Percentiles rank a stretch among this genome's conserved stretches.
These are phyloP conservation scores for Cyrtonyx montezumae DNA, from an alignment of 2,113 vertebrate genomes.

Conservation along the genomic window DNA sequence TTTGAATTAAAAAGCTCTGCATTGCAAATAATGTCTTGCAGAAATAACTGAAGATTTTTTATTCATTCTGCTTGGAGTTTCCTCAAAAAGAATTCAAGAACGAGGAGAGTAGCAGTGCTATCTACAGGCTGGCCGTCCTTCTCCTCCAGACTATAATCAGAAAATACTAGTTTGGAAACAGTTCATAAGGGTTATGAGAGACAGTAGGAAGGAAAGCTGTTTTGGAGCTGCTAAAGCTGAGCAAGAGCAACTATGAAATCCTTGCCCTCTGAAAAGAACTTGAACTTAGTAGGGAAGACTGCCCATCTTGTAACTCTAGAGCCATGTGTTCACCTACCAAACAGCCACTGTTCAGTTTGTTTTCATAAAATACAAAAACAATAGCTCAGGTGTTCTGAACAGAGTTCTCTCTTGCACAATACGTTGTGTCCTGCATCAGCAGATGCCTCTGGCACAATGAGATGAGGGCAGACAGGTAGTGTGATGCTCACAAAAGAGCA, in stretches of 20 bases:
- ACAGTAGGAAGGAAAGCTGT: neutral
- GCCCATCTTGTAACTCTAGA: neutral
- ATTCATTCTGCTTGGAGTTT: neutral
- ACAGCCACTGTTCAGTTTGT: neutral
- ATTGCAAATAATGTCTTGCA: neutral
- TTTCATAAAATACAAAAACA: neutral
- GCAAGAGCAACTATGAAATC: neutral
- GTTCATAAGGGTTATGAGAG: neutral
- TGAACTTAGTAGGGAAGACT: neutral
- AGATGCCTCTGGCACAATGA: neutral
- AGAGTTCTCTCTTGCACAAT: neutral
- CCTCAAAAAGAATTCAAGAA: neutral
- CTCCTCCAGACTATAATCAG: neutral
- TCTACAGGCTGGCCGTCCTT: neutral
- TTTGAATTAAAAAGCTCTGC: neutral
- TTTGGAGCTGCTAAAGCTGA: neutral
- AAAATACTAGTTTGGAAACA: neutral
- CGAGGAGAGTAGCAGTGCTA: neutral
- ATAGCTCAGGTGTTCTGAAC: neutral
- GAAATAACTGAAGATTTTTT: neutral
- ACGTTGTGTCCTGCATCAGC: neutral
- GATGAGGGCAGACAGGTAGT: neutral
- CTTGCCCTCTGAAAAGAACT: neutral
- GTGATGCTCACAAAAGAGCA: fast-evolving
- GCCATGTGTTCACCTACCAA: fast-evolving